Evolutionary conservation across 2,797 vertebrate genomes (phyloP).

Genomic region (Avahi laniger): DNA sequence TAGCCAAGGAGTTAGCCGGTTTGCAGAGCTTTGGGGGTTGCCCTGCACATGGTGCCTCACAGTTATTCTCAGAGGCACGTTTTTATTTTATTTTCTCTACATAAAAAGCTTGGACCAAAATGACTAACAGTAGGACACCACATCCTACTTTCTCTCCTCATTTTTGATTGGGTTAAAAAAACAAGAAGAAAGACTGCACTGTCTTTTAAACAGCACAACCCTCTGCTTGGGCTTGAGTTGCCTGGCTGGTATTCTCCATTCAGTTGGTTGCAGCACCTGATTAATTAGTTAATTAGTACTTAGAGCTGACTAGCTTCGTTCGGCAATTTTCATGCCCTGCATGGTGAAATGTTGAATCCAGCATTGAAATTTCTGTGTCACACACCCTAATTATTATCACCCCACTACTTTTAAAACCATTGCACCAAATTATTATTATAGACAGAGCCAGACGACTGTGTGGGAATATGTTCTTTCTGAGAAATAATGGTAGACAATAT

Average conservation of each 20-base stretch:
- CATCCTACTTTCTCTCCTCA: constrained; percentile 35
- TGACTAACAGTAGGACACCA: constrained; percentile 15
- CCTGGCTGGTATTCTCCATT: constrained; percentile 71
- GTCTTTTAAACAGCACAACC: constrained; percentile 65
- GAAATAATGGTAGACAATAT: constrained; percentile 50
- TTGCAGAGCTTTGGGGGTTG: not conserved
- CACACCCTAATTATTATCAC: constrained; percentile 72
- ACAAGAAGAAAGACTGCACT: constrained; percentile 68
- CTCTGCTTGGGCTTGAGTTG: constrained; percentile 62
- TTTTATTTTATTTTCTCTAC: constrained; percentile 67
- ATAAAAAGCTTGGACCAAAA: constrained; percentile 60
- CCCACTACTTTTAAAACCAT: constrained; percentile 49
- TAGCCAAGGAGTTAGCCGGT: not conserved
- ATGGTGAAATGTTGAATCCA: constrained; percentile 53
- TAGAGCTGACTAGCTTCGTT: constrained; percentile 38
- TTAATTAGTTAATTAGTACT: constrained; percentile 80
- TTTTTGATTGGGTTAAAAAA: constrained; percentile 63
- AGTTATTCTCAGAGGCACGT: constrained; percentile 39
- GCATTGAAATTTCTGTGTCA: constrained; percentile 59
- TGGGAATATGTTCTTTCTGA: constrained; percentile 69
- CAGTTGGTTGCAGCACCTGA: constrained; percentile 74
- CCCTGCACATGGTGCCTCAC: not conserved
- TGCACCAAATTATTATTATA: constrained; percentile 66
- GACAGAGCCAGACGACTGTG: constrained; percentile 67
- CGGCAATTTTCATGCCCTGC: constrained; percentile 62